Evolutionary conservation across 2,113 vertebrate species (phyloP).

Genomic region (Triplophysa rosa): DNA sequence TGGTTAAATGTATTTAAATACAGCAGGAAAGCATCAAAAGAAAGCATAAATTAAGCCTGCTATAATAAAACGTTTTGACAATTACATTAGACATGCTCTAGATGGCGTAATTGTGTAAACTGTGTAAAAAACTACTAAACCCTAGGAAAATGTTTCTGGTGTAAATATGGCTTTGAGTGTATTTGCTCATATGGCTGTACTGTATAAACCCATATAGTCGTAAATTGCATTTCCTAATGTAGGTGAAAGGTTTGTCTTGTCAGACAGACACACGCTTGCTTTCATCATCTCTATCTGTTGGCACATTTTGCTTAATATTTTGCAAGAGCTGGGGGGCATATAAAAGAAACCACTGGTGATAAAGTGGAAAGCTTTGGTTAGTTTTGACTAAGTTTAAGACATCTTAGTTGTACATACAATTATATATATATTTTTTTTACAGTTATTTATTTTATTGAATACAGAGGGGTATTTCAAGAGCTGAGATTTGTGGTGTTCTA

Average conservation of each 20-base stretch:
- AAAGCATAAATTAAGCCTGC: constrained; percentile 7
- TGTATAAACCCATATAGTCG: background rate
- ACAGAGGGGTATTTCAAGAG: background rate
- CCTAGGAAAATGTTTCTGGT: background rate
- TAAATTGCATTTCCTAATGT: constrained; percentile 26
- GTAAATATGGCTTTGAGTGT: too few species aligned
- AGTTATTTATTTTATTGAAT: background rate
- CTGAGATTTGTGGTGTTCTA: background rate
- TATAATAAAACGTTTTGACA: constrained; percentile 24
- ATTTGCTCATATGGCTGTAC: too few species aligned
- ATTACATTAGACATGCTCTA: background rate
- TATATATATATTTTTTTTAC: background rate
- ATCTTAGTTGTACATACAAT: background rate
- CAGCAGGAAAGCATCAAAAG: background rate
- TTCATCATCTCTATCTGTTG: constrained; percentile 47
- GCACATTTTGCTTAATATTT: constrained; percentile 39
- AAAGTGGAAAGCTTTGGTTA: background rate
- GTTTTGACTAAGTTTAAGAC: background rate
- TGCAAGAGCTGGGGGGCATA: constrained; percentile 46
- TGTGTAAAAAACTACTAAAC: background rate
- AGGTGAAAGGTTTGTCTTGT: constrained; percentile 32
- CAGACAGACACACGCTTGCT: constrained; percentile 11
- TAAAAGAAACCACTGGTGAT: constrained; percentile 30
- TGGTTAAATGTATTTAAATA: too few species aligned
- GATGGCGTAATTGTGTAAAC: constrained; percentile 26